Base-by-base conservation (phyloP, 1,140 invertebrate species). In the Tetramorium alpestre region DNA sequence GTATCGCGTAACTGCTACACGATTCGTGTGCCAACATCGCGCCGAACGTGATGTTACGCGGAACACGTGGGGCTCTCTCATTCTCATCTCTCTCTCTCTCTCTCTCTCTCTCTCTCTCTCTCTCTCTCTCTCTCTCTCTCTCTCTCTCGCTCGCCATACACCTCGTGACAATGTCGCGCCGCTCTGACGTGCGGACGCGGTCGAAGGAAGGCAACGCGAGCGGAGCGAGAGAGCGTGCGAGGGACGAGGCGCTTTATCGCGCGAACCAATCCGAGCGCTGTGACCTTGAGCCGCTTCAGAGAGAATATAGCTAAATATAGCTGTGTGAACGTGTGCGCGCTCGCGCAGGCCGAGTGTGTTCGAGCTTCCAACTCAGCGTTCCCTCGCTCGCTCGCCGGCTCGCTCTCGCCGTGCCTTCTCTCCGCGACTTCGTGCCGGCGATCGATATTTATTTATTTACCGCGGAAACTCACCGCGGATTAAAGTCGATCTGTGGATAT, bases 241-340 rank as follows among this genome's bases (percentile, higher is more conserved):
- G 86, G 33, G 81, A 90, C 80, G 70, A 62, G 49, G 73, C 44
- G 92, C 88, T 94, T 93, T 93, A 94, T 93, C 92, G 92, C 91
- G 90, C 91, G 91, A 86, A 89, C 93, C 93, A 94, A 94, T 93
- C 92, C 92, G 85, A 92, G 90, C 88, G 90, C 91, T 93, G 87
- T 91, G 94, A 94, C 94, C 94, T 94, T 94, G 93, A 94, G 91
- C 90, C 90, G 90, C 93, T 93, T 92, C 93, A 93, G 89, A 93
- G 91, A 93, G 92, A 94, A 91, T 49, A 94, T 92, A 93, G 22
- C 41, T 94, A 93, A 93, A 94, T 93, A 93, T 93, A 93, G 93
- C 91, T 92, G 92, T 93, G 93, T 92, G 93, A 65, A 90, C 91
- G 87, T 85, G 92, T 86, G 88, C 2, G 33, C 11, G 28, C 13